These are phyloP conservation scores for Brachionichthys hirsutus DNA, from an alignment of 2,113 vertebrate species.

Conservation along the genomic window DNA sequence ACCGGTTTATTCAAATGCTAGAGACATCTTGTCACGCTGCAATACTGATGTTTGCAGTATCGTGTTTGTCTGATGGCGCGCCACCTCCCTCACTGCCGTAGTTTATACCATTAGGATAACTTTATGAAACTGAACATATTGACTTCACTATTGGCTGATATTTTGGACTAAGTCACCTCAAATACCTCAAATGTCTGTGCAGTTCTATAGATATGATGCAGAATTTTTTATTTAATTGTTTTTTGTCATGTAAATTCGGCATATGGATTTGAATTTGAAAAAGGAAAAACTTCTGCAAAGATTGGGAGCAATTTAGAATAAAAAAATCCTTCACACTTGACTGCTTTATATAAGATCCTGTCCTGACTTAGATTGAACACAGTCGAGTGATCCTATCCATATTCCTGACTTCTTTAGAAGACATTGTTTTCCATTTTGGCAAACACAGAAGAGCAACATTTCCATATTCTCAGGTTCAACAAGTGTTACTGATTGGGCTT, in stretches of 20 bases:
- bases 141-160: neutral
- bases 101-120: too few relatives aligned
- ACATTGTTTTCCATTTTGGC: conserved; percentile 67
- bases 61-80: too few relatives aligned
- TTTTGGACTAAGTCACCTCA: neutral
- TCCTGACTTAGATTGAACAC: conserved; percentile 78
- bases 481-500: conserved; percentile 74
- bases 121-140: too few relatives aligned
- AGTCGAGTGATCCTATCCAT: conserved; percentile 76
- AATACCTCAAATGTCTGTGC: too few relatives aligned
- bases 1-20: too few relatives aligned
- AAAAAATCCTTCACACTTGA: conserved; percentile 70
- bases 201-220: conserved; percentile 8
- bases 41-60: too few relatives aligned
- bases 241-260: conserved; percentile 41
- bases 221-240: too few relatives aligned
- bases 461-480: conserved; percentile 76
- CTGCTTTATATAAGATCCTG: conserved; percentile 73
- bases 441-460: conserved; percentile 63
- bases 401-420: conserved; percentile 70
- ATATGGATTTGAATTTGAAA: conserved; percentile 57
- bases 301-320: conserved; percentile 73
- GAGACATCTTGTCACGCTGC: too few relatives aligned
- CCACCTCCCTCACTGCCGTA: too few relatives aligned
- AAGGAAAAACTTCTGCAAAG: conserved; percentile 56